A percentile compares a stretch with the other conserved stretches of the same genome.
Conservation (phyloP, 2,113 vertebrate species). For the Solea solea region DNA sequence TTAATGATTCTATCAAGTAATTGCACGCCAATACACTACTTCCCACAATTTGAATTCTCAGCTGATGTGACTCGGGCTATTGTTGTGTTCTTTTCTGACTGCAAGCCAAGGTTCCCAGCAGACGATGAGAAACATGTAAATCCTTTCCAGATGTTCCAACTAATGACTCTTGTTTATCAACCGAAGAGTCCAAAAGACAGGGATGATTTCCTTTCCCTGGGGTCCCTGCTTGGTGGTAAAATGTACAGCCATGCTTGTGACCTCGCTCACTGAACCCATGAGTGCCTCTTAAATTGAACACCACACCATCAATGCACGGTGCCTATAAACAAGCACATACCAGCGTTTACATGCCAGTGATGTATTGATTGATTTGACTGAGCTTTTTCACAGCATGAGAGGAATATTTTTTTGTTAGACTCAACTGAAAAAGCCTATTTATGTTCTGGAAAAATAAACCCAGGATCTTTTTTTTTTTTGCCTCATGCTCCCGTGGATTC, state of each 20-base stretch:
- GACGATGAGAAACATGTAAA: constrained; percentile 71
- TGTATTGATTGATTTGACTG: constrained; percentile 4
- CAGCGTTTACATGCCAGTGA: constrained; percentile 23
- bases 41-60: constrained; percentile 45
- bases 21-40: constrained; percentile 7
- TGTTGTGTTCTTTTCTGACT: constrained; percentile 48
- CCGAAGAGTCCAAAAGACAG: constrained; percentile 12
- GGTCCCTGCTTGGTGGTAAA: constrained; percentile 25
- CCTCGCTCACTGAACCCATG: constrained; percentile 7
- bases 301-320: not conserved
- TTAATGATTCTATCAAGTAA: constrained; percentile 40
- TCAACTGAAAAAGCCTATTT: not conserved
- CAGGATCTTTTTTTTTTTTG: not conserved
- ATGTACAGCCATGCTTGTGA: constrained; percentile 27
- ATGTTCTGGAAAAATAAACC: constrained; percentile 31
- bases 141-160: constrained; percentile 74
- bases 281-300: constrained; percentile 32
- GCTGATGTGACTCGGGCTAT: constrained; percentile 52
- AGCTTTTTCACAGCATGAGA: constrained; percentile 16
- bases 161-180: constrained; percentile 50
- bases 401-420: constrained; percentile 23
- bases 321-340: constrained; percentile 3
- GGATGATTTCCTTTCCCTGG: constrained; percentile 40
- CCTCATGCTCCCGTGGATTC: not conserved
- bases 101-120: constrained; percentile 56